A percentile compares a stretch with the other conserved stretches of the same genome.
These are phyloP conservation scores for Protobothrops mucrosquamatus DNA, from an alignment of 2,113 vertebrate species.

Conservation along the genomic window DNA sequence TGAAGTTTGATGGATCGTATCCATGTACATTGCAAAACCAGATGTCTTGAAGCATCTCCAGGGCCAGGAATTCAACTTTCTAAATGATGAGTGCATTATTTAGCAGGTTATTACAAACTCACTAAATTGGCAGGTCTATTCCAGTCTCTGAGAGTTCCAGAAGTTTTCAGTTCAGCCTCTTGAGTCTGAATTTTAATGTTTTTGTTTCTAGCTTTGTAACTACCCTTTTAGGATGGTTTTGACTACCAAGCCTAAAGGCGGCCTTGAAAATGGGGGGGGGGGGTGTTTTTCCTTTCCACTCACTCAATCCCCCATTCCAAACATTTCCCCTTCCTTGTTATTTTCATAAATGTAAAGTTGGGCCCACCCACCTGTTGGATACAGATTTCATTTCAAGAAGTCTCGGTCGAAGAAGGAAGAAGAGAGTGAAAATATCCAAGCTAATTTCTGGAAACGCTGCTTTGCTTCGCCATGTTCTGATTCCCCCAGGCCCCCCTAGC, in stretches of 20 bases:
- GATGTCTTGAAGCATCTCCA: not conserved
- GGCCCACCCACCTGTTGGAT: not conserved
- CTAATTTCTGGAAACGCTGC: not conserved
- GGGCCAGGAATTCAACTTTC: not conserved
- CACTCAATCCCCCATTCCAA: not conserved
- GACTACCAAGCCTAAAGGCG: not conserved
- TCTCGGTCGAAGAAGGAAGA: not conserved
- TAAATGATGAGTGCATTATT: not conserved
- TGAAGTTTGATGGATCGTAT: not conserved
- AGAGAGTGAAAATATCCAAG: not conserved
- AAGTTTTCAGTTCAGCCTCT: not conserved
- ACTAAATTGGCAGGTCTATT: not conserved
- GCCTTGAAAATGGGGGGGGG: not conserved
- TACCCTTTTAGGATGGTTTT: not conserved
- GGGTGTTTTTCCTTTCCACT: not conserved
- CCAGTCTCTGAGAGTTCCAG: not conserved
- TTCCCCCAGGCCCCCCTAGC: conserved; percentile 16
- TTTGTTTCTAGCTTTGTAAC: not conserved
- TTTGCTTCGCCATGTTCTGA: conserved; percentile 9
- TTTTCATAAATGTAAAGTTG: too few species aligned
- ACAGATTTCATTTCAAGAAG: not conserved
- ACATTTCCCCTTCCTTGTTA: not conserved
- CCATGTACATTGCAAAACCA: not conserved
- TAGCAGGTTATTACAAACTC: not conserved
- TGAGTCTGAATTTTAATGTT: not conserved